Conservation (phyloP, 2,888 invertebrate genomes). For the Lepidochrysops patricia region DNA sequence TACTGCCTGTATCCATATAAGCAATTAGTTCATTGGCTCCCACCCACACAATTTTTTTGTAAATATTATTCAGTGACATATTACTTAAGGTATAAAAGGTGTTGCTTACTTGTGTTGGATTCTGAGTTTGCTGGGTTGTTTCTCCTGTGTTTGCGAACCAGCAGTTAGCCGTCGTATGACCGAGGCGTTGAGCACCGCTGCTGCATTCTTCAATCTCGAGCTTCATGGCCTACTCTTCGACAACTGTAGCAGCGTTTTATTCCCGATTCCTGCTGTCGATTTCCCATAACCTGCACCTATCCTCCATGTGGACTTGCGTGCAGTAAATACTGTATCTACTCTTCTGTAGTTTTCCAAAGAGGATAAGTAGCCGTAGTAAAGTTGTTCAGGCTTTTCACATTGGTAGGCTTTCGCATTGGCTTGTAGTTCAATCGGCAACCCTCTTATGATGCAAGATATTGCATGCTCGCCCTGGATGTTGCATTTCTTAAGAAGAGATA, state of each 20-base stretch:
- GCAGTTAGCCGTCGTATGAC: conserved; percentile 22
- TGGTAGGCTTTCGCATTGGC: conserved; percentile 28
- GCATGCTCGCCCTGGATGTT: conserved; percentile 23
- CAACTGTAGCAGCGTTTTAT: conserved; percentile 23
- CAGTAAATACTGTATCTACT: conserved; percentile 10
- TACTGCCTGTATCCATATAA: too few species aligned
- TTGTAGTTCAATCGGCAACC: conserved; percentile 23
- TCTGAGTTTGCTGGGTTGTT: background rate
- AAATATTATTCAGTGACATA: conserved; percentile 18
- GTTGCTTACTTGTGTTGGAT: too few species aligned
- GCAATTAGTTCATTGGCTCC: background rate
- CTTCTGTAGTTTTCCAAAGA: conserved; percentile 24
- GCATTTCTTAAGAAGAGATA: conserved; percentile 28
- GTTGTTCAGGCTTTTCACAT: conserved; percentile 24
- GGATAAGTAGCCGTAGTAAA: conserved; percentile 26
- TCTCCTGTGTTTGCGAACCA: conserved; percentile 15
- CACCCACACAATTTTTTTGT: conserved; percentile 8
- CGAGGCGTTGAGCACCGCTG: conserved; percentile 20
- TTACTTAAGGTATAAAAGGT: too few species aligned
- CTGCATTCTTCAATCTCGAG: conserved; percentile 17
- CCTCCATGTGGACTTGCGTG: conserved; percentile 17
- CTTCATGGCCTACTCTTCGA: conserved; percentile 21
- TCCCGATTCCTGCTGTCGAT: too few species aligned
- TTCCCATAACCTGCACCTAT: conserved; percentile 11
- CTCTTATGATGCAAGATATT: conserved; percentile 25